Conservation (phyloP, 2,113 vertebrate species). For the Chloroceryle aenea region DNA sequence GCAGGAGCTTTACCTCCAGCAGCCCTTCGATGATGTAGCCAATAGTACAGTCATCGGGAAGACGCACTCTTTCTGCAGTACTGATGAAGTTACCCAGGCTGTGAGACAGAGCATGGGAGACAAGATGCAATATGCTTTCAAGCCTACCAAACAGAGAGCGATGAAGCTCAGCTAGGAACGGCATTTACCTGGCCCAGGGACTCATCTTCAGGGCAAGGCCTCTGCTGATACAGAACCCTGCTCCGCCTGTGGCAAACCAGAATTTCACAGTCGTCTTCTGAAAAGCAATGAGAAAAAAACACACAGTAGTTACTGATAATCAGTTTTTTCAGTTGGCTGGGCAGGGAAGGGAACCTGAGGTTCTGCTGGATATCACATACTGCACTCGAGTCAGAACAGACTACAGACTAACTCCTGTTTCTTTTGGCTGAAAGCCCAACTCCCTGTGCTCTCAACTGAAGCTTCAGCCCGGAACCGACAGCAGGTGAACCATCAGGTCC, state of each 20-base stretch:
- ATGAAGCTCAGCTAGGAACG: neutral
- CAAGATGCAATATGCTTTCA: neutral
- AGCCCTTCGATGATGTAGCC: constrained; percentile 96
- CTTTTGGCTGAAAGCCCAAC: neutral
- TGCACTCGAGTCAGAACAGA: neutral
- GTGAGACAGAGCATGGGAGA: neutral
- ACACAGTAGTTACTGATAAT: neutral
- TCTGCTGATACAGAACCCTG: constrained; percentile 96
- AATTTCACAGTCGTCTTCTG: constrained; percentile 88
- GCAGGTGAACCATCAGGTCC: neutral
- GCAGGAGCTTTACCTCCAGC: constrained; percentile 87
- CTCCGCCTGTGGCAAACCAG: constrained; percentile 98
- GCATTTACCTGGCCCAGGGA: constrained; percentile 92
- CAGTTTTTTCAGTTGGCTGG: neutral
- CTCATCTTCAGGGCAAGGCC: constrained; percentile 98
- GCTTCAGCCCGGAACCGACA: neutral
- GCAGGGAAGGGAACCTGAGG: neutral
- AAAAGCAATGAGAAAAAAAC: constrained; percentile 20
- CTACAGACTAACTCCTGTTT: neutral
- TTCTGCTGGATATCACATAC: neutral
- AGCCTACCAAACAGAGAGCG: neutral
- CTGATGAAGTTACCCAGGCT: constrained; percentile 98
- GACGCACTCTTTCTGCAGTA: constrained; percentile 92
- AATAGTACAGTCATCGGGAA: constrained; percentile 94
- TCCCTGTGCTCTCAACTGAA: neutral